phyloP scores from a whole-genome alignment of 2,888 invertebrate species.

The Andrena bucephala region DNA sequence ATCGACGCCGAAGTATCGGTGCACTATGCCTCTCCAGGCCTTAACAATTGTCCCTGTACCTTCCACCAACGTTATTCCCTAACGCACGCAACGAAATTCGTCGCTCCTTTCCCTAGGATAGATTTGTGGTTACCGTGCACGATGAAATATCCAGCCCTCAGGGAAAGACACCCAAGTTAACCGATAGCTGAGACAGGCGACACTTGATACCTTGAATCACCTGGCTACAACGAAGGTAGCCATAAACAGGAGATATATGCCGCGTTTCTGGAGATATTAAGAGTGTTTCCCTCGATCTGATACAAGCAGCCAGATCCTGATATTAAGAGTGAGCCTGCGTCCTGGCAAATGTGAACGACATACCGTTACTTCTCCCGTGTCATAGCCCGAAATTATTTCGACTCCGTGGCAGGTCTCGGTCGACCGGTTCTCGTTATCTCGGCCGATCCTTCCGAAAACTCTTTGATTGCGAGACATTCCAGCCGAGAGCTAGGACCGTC shows the following conservation, averaged over 20 bases:
- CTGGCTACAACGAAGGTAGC: constrained; percentile 38
- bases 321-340: constrained; percentile 53
- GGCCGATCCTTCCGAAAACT: constrained; percentile 51
- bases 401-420: constrained; percentile 23
- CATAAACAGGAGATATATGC: neutral
- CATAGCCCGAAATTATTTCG: constrained; percentile 58
- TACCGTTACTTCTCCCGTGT: constrained; percentile 53
- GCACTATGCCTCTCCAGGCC: constrained; percentile 7
- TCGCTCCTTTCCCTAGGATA: too few relatives aligned
- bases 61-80: constrained; percentile 33
- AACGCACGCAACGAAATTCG: neutral
- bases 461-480: constrained; percentile 56
- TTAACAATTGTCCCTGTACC: constrained; percentile 8
- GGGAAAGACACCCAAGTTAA: neutral
- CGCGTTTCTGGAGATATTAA: neutral
- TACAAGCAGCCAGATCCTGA: constrained; percentile 17
- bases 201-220: constrained; percentile 33
- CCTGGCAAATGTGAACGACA: constrained; percentile 44
- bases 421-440: constrained; percentile 70
- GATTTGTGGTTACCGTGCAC: too few relatives aligned
- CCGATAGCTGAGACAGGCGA: constrained; percentile 30
- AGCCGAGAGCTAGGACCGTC: constrained; percentile 42
- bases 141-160: too few relatives aligned
- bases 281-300: neutral
- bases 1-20: constrained; percentile 40